These are phyloP conservation scores for Spizella passerina DNA, from an alignment of 2,797 vertebrate species.

Conservation along the genomic window DNA sequence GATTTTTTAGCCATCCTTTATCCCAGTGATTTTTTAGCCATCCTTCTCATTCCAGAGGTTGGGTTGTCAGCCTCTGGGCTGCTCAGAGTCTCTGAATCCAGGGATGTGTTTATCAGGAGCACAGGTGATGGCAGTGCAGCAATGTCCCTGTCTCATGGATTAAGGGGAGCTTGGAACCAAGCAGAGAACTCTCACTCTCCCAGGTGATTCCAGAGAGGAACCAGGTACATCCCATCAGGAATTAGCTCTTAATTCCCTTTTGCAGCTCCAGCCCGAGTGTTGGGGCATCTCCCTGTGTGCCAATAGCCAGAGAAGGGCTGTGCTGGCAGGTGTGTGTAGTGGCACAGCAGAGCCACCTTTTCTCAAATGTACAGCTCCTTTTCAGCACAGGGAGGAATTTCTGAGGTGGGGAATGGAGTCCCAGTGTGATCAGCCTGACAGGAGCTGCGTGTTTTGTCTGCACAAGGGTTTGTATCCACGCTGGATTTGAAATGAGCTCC, in stretches of 20 bases:
- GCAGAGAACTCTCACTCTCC: neutral
- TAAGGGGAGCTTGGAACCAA: neutral
- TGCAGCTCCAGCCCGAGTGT: neutral
- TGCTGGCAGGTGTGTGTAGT: neutral
- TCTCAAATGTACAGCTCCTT: neutral
- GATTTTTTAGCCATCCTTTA: no score
- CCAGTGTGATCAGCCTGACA: neutral
- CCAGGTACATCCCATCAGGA: neutral
- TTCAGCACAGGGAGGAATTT: neutral
- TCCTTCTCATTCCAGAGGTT: neutral
- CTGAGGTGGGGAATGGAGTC: neutral
- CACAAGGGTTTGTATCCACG: neutral
- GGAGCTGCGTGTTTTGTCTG: neutral
- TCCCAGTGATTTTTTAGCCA: no score
- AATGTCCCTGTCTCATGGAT: neutral
- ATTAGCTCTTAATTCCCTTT: neutral
- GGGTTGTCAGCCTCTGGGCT: neutral
- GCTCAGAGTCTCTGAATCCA: neutral
- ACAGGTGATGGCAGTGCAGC: neutral
- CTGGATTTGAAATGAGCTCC: conserved; percentile 21
- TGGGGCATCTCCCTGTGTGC: neutral
- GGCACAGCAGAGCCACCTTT: neutral
- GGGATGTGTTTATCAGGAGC: neutral
- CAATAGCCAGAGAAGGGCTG: neutral
- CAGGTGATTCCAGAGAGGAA: neutral